Conservation (phyloP, 2,888 invertebrate species). For the Mesochorus sp. region DNA sequence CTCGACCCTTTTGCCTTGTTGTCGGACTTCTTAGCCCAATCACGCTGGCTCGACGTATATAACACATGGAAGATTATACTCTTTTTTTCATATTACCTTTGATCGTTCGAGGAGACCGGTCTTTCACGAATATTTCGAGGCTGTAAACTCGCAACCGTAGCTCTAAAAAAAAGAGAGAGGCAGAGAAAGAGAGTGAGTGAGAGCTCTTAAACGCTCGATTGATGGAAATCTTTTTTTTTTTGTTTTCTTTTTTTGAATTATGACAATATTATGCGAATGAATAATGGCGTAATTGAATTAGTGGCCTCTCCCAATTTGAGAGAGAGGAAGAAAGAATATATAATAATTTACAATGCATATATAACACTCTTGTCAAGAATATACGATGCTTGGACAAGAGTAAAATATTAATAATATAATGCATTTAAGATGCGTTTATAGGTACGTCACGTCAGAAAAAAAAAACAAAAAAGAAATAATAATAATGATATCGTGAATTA, state of each 20-base stretch:
- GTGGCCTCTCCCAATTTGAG: not conserved
- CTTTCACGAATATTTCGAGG: slow-evolving; percentile 24
- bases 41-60: slow-evolving; percentile 15
- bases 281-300: slow-evolving; percentile 29
- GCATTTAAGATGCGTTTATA: too few relatives aligned
- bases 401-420: too few relatives aligned
- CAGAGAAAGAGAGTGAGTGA: too few relatives aligned
- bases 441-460: too few relatives aligned
- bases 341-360: not conserved
- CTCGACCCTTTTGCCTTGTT: slow-evolving; percentile 34
- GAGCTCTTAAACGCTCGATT: slow-evolving; percentile 5
- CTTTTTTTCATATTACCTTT: not conserved
- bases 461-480: too few relatives aligned
- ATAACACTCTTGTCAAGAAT: not conserved
- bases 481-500: too few relatives aligned
- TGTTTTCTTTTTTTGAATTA: slow-evolving; percentile 14
- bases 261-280: slow-evolving; percentile 28
- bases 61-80: not conserved
- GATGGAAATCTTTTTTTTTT: not conserved
- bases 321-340: not conserved
- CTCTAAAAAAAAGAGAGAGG: too few relatives aligned
- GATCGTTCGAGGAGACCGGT: slow-evolving; percentile 15
- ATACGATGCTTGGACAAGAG: not conserved
- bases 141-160: not conserved
- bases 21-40: not conserved